phyloP scores from a whole-genome alignment of 1,140 invertebrate species.

The Nymphalis io region DNA sequence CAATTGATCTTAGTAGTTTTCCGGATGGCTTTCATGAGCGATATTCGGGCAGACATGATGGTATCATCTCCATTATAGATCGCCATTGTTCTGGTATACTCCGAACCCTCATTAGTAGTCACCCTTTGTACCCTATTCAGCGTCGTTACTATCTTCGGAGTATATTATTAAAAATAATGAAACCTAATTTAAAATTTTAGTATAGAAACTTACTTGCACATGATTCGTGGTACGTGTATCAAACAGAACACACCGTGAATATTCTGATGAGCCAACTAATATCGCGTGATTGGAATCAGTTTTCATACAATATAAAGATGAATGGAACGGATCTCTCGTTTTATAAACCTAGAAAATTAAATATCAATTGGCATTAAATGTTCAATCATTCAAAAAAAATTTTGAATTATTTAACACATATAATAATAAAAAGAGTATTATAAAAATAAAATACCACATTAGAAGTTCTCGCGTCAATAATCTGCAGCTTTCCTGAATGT shows the following conservation, averaged over 20 bases:
- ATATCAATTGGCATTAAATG: not conserved
- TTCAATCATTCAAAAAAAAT: not conserved
- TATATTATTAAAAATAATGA: too few species aligned
- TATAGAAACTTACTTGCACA: slow-evolving; percentile 53
- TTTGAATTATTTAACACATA: not conserved
- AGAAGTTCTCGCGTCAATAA: slow-evolving; percentile 52
- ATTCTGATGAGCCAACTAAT: slow-evolving; percentile 58
- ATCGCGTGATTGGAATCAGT: slow-evolving; percentile 53
- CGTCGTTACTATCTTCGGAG: too few species aligned
- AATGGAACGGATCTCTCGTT: slow-evolving; percentile 58
- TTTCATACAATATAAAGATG: slow-evolving; percentile 61
- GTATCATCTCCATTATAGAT: too few species aligned
- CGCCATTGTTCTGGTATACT: too few species aligned
- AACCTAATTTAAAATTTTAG: not conserved
- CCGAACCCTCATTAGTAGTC: too few species aligned
- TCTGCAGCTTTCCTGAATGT: slow-evolving; percentile 49
- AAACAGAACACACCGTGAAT: slow-evolving; percentile 65
- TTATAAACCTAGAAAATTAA: slow-evolving; percentile 58
- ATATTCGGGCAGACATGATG: too few species aligned
- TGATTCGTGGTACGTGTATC: slow-evolving; percentile 51
- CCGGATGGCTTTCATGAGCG: too few species aligned
- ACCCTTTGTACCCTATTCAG: too few species aligned
- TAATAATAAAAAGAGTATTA: not conserved
- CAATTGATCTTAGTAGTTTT: too few species aligned
- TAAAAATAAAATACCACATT: slow-evolving; percentile 41